A percentile compares a stretch with the other conserved stretches of the same genome.
Evolutionary conservation across 1,140 invertebrate genomes (phyloP).

Genomic region (Drosophila equinoxialis): DNA sequence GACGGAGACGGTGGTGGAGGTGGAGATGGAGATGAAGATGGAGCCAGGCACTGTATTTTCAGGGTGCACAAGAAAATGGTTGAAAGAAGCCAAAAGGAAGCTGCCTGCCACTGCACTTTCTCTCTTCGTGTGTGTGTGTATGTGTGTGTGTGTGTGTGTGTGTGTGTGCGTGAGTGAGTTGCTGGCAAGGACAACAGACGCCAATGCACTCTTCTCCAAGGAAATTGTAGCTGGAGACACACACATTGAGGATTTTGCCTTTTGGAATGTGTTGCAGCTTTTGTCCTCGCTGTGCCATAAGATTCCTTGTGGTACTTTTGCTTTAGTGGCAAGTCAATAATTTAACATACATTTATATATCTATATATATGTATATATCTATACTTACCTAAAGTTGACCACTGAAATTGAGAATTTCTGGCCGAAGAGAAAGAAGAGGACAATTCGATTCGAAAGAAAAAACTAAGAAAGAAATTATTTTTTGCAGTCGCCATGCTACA

Average conservation of each 20-base stretch:
- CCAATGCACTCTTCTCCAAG: constrained; percentile 69
- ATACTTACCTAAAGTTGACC: constrained; percentile 34
- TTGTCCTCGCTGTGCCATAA: not conserved
- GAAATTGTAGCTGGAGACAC: constrained; percentile 38
- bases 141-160: constrained; percentile 31
- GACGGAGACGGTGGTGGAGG: constrained; percentile 32
- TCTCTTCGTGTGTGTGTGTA: constrained; percentile 32
- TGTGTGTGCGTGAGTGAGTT: constrained; percentile 33
- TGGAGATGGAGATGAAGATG: not conserved
- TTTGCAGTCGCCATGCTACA: constrained; percentile 52
- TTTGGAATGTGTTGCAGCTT: constrained; percentile 14
- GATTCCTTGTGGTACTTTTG: constrained; percentile 15
- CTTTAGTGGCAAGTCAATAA: constrained; percentile 13
- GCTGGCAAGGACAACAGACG: constrained; percentile 75
- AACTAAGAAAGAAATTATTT: constrained; percentile 39
- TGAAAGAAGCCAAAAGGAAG: constrained; percentile 61
- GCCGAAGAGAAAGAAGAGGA: constrained; percentile 6
- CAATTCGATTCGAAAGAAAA: not conserved
- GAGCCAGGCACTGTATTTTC: not conserved
- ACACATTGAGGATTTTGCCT: not conserved
- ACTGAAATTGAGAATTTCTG: constrained; percentile 20
- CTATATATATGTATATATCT: constrained; percentile 10
- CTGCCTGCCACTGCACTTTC: constrained; percentile 59
- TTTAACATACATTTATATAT: constrained; percentile 19
- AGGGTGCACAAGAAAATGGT: constrained; percentile 43